Evolutionary conservation across 2,797 vertebrate species (phyloP).

Genomic region (Chiroxiphia lanceolata): DNA sequence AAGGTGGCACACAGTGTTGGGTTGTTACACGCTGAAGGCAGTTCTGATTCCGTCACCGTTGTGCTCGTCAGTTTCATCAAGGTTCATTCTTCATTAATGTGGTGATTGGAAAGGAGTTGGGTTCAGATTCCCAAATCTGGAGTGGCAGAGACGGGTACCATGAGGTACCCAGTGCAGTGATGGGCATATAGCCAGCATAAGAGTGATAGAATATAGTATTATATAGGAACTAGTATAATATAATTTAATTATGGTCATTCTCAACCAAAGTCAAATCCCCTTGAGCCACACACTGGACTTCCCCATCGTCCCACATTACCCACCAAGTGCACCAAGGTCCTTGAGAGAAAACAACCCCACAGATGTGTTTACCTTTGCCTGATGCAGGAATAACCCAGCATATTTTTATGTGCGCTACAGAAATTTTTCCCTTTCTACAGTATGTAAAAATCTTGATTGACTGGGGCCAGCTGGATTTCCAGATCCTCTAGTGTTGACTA

Average conservation of each 20-base stretch:
- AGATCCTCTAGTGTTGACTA: not conserved
- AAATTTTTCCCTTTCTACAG: not conserved
- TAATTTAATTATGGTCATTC: not conserved
- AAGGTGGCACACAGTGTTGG: not conserved
- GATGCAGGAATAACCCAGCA: not conserved
- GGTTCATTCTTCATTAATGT: not conserved
- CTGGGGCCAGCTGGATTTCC: not conserved
- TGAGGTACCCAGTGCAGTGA: fast-evolving
- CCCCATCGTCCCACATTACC: not conserved
- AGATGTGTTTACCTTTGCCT: not conserved
- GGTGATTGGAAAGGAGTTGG: not conserved
- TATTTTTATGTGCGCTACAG: not conserved
- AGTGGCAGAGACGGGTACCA: not conserved
- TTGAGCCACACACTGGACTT: not conserved
- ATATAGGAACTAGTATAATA: not conserved
- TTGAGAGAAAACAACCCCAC: not conserved
- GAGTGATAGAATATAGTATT: not conserved
- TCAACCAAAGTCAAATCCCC: not conserved
- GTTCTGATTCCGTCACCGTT: not conserved
- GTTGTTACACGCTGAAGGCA: not conserved
- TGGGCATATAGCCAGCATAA: not conserved
- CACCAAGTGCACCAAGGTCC: not conserved
- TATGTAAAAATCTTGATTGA: not conserved
- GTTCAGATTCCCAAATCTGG: not conserved
- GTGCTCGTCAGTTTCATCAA: not conserved